These are phyloP conservation scores for Uromys caudimaculatus DNA, from an alignment of 2,797 vertebrate genomes.

Conservation along the genomic window DNA sequence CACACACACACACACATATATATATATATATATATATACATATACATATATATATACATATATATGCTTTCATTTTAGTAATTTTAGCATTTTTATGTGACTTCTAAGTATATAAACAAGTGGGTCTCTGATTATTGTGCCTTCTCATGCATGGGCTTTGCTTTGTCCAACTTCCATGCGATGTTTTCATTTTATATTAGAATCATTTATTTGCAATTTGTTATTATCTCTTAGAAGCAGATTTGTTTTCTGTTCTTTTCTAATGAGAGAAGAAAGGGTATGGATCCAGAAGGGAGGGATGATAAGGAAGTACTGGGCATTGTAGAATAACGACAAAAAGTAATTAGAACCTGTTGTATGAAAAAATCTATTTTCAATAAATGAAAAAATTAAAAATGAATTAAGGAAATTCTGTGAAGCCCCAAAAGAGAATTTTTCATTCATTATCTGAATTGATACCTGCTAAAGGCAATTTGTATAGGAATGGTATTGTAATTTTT, in stretches of 20 bases:
- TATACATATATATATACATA: rapidly evolving
- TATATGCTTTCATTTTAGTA: too few species aligned
- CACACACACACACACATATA: too few species aligned
- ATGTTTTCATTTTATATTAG: background rate
- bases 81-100: background rate
- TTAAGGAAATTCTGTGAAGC: background rate
- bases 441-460: background rate
- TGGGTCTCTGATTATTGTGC: background rate
- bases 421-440: too few species aligned
- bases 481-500: background rate
- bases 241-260: background rate
- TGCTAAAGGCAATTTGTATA: background rate
- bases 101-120: background rate
- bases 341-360: too few species aligned
- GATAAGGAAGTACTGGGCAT: background rate
- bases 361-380: background rate
- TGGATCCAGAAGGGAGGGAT: background rate
- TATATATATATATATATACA: too few species aligned
- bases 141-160: background rate
- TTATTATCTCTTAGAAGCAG: background rate
- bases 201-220: background rate
- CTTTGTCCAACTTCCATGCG: background rate
- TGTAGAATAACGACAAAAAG: background rate
- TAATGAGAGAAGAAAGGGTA: background rate
- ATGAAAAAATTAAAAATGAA: background rate